Evolutionary conservation across 2,888 invertebrate genomes (phyloP).

Genomic region (Tubulanus polymorphus): DNA sequence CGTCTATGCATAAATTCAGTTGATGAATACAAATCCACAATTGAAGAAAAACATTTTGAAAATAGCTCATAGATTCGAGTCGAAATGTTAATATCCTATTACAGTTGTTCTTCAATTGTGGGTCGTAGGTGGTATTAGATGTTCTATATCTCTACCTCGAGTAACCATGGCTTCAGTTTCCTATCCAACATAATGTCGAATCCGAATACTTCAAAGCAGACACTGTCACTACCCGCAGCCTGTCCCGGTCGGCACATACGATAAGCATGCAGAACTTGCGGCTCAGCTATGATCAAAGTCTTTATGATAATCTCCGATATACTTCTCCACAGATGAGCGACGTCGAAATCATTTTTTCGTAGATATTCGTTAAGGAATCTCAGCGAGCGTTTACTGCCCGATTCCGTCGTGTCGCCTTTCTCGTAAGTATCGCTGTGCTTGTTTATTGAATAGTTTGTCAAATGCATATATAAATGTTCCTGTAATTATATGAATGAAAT

Average conservation of each 20-base stretch:
- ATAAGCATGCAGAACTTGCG: constrained; percentile 51
- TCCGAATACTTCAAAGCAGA: constrained; percentile 53
- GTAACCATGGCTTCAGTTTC: constrained; percentile 51
- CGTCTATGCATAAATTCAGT: no score
- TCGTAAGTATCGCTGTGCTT: constrained; percentile 51
- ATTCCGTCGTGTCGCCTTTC: constrained; percentile 37
- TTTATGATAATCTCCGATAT: constrained; percentile 51
- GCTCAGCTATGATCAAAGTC: constrained; percentile 47
- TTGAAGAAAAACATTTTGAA: no score
- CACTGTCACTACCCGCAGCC: constrained; percentile 43
- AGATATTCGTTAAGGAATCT: constrained; percentile 50
- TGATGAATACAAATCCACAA: no score
- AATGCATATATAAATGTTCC: constrained; percentile 52
- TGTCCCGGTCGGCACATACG: constrained; percentile 53
- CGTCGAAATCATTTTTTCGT: constrained; percentile 44
- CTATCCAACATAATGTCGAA: constrained; percentile 52
- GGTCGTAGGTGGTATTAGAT: not conserved
- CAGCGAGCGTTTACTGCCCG: constrained; percentile 51
- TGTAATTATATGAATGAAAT: constrained; percentile 26
- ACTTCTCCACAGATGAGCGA: constrained; percentile 44
- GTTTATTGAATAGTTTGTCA: constrained; percentile 55
- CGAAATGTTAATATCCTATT: no score
- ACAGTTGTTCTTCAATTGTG: not conserved
- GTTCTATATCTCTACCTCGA: constrained; percentile 51
- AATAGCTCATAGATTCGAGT: no score